These are phyloP conservation scores for Thalassoma bifasciatum DNA, from an alignment of 2,113 vertebrate species.

Conservation along the genomic window DNA sequence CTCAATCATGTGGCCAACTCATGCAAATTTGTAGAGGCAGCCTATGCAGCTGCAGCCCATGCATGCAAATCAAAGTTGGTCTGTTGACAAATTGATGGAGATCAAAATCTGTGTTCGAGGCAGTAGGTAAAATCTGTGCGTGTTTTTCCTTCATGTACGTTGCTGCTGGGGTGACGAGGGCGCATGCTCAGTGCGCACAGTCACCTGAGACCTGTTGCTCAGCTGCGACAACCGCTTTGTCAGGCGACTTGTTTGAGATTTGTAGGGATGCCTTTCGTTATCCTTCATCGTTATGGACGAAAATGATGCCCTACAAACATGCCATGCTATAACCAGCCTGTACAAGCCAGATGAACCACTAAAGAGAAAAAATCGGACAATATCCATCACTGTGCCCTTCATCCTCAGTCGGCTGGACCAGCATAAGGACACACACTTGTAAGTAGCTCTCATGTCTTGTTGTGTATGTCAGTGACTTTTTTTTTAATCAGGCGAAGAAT, in stretches of 20 bases:
- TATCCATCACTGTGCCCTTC: neutral
- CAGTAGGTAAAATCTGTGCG: neutral
- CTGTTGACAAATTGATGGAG: neutral
- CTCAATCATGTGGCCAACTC: neutral
- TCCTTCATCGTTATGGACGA: slow-evolving; percentile 6
- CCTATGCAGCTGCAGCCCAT: slow-evolving; percentile 4
- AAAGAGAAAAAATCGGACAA: slow-evolving; percentile 1
- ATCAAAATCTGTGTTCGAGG: neutral
- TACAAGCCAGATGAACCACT: slow-evolving; percentile 39
- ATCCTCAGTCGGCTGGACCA: neutral
- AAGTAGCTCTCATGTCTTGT: slow-evolving; percentile 37
- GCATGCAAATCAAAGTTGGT: slow-evolving; percentile 52
- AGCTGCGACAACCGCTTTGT: slow-evolving; percentile 10
- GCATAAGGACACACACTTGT: slow-evolving; percentile 32
- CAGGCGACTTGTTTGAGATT: neutral
- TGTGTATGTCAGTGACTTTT: no score
- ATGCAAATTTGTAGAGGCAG: slow-evolving; percentile 48
- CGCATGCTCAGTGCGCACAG: slow-evolving; percentile 49
- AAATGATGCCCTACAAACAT: neutral
- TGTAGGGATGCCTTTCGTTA: neutral
- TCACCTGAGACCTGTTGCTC: slow-evolving; percentile 69
- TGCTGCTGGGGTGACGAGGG: neutral
- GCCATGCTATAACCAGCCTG: neutral
- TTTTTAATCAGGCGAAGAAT: no score
- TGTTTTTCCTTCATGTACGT: neutral